A percentile compares a stretch with the other conserved stretches of the same genome.
phyloP scores from a whole-genome alignment of 2,888 invertebrate species.

The Serripes groenlandicus region DNA sequence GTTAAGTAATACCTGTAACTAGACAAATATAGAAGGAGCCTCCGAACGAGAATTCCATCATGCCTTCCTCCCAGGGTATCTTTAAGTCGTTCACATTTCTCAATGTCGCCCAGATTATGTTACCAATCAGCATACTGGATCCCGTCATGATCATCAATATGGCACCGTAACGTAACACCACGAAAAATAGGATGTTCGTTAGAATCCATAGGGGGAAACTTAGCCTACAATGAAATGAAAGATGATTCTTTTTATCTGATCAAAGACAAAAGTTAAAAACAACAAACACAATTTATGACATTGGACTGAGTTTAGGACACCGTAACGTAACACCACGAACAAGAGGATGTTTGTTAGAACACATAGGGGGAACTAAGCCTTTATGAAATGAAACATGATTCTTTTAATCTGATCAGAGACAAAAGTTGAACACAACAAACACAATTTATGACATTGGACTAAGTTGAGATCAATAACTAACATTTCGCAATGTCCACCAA shows the following conservation, averaged over 20 bases:
- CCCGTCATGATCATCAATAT: constrained; percentile 88
- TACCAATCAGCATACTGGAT: constrained; percentile 87
- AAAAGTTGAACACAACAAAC: too few species aligned
- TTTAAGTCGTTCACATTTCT: constrained; percentile 88
- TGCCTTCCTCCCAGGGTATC: constrained; percentile 87
- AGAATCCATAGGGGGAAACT: constrained; percentile 89
- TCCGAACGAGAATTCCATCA: constrained; percentile 87
- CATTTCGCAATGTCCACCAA: too few species aligned
- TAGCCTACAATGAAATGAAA: constrained; percentile 86
- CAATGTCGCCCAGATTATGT: constrained; percentile 88
- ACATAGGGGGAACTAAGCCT: constrained; percentile 87
- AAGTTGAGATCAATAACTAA: too few species aligned
- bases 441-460: too few species aligned
- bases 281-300: too few species aligned
- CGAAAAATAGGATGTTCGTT: constrained; percentile 88
- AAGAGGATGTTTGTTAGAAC: constrained; percentile 88
- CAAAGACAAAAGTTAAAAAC: too few species aligned
- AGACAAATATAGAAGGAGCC: constrained; percentile 88
- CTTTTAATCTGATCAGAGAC: too few species aligned
- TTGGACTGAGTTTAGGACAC: too few species aligned
- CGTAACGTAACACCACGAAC: constrained; percentile 88
- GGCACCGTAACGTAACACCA: constrained; percentile 88
- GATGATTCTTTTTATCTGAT: too few species aligned
- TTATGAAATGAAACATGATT: neutral
- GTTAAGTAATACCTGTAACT: constrained; percentile 87